Evolutionary conservation across 2,888 invertebrate genomes (phyloP), one percentile per base, ranked within the genome.

Genomic region (Pyralis farinalis): DNA sequence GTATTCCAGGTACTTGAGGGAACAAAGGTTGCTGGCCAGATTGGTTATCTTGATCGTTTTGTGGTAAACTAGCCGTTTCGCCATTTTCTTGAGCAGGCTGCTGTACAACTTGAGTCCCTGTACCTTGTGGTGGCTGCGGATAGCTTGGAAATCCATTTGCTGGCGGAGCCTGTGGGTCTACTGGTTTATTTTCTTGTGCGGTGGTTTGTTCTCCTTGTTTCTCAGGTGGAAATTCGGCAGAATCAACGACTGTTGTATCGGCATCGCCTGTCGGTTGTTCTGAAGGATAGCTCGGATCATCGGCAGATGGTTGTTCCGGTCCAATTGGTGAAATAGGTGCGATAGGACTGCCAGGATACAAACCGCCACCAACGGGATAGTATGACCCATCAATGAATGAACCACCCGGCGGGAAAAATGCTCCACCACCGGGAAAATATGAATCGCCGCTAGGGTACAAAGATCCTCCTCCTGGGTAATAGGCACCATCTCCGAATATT

Each of bases 221-320:
- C 37, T 69, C 64, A 16, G 60, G 47, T n/a, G 63, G 48, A 35
- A 49, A 63, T 12, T 85, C 81, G 1, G 83, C 79, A 3, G 87
- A 84, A 30, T 88, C 87, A 27, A 87, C 60, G 0, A 87, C 77
- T n/a, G 82, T 58, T 1, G 82, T 67, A 37, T 87, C 86, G 9
- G 72, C 60, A 38, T 85, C 85, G 3, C 79, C 79, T 0, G 62
- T 46, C 7, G 66, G 58, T 35, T 62, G 55, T 16, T 16, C 16
- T 3, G 16, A 16, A 3, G 16, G 16, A 4, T 16, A 16, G 16
- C 16, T 16, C 4, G 16, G 16, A 16, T 3, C 2, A 4, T 16
- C 16, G 4, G 4, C 16, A 16, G 16, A 3, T 16, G 58, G 63
- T 28, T 52, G 49, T 25, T 43, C 45, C n/a, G 51, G 45, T 9